Percentiles rank a stretch among this genome's conserved stretches.
These are phyloP conservation scores for Lepisosteus osseus DNA, from an alignment of 2,113 vertebrate species.

Conservation along the genomic window DNA sequence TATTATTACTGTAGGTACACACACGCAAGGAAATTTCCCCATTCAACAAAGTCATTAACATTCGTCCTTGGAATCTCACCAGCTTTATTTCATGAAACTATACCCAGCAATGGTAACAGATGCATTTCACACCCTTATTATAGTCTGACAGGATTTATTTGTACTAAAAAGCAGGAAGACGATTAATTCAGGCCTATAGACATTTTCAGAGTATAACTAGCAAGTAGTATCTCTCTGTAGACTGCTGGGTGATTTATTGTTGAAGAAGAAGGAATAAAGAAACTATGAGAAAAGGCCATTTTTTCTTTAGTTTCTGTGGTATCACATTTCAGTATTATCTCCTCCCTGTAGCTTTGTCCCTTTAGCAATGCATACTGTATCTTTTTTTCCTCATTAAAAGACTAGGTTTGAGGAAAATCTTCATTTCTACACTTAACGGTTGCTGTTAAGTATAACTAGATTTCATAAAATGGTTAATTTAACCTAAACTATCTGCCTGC, in stretches of 20 bases:
- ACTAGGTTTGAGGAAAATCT: neutral
- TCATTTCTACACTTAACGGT: neutral
- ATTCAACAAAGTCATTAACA: neutral
- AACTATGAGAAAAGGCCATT: neutral
- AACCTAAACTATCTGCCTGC: slow-evolving; percentile 35
- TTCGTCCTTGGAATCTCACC: slow-evolving; percentile 35
- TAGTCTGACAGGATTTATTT: slow-evolving; percentile 50
- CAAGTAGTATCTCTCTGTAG: too few relatives aligned
- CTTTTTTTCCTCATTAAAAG: too few relatives aligned
- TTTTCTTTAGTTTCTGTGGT: neutral
- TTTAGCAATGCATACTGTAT: too few relatives aligned
- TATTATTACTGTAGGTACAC: too few relatives aligned
- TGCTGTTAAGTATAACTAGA: neutral
- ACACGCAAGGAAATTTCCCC: too few relatives aligned
- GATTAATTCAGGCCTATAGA: slow-evolving; percentile 48
- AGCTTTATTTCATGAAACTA: neutral
- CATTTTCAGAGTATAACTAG: slow-evolving; percentile 59
- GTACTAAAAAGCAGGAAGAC: slow-evolving; percentile 46
- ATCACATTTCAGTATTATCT: neutral
- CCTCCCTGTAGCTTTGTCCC: too few relatives aligned
- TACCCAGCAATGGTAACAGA: slow-evolving; percentile 26
- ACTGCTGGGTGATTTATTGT: neutral
- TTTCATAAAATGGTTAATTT: slow-evolving; percentile 16
- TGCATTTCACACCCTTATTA: slow-evolving; percentile 39
- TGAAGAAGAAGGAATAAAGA: neutral